Evolutionary conservation across 2,113 vertebrate species (phyloP).

Genomic region (Takifugu flavidus): DNA sequence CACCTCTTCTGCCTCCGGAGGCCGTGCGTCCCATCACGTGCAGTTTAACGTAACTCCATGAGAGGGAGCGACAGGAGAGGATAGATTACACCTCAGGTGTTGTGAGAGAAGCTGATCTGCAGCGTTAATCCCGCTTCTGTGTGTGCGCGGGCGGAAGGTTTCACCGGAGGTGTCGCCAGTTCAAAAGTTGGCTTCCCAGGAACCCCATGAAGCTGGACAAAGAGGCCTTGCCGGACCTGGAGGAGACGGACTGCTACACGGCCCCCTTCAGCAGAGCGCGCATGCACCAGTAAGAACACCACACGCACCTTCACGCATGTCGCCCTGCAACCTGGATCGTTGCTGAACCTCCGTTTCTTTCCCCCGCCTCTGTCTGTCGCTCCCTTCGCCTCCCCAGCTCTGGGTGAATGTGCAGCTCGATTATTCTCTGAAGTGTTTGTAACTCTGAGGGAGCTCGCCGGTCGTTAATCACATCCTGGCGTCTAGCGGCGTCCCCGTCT

Average conservation of each 20-base stretch:
- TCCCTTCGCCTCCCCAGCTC: conserved; percentile 4
- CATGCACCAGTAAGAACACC: conserved; percentile 90
- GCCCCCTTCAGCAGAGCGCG: conserved; percentile 94
- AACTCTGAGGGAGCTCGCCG: conserved; percentile 4
- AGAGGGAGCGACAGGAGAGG: too few relatives aligned
- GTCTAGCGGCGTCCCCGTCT: conserved; percentile 7
- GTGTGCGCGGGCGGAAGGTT: conserved; percentile 71
- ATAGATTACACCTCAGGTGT: neutral
- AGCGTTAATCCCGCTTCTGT: conserved; percentile 33
- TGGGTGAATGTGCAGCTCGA: neutral
- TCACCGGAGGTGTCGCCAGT: conserved; percentile 84
- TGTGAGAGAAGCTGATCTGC: neutral
- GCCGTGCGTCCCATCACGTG: too few relatives aligned
- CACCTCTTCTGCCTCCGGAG: too few relatives aligned
- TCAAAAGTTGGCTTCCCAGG: conserved; percentile 92
- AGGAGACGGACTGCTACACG: conserved; percentile 94
- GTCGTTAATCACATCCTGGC: conserved; percentile 46
- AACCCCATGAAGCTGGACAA: conserved; percentile 99
- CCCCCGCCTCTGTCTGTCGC: neutral
- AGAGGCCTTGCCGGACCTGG: conserved; percentile 90
- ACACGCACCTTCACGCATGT: neutral
- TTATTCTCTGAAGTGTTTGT: conserved; percentile 1
- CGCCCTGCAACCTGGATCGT: neutral
- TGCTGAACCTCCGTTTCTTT: too few relatives aligned
- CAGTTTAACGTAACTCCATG: too few relatives aligned